Conservation (phyloP, 2,797 vertebrate species). For the Lacerta agilis region DNA sequence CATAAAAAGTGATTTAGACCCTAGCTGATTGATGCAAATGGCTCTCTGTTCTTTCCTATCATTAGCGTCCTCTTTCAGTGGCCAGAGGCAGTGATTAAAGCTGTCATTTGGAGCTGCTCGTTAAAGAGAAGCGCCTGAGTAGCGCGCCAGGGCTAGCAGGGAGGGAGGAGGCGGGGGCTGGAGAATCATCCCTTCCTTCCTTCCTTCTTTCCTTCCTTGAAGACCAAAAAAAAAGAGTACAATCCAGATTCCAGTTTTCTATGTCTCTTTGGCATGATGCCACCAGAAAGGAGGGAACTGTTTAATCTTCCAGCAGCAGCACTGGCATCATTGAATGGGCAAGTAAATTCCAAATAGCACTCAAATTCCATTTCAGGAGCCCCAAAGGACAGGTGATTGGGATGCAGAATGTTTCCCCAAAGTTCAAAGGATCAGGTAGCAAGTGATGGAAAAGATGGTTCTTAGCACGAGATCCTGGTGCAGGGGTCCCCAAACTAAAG, state of each 20-base stretch:
- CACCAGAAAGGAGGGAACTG: slow-evolving; percentile 47
- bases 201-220: slow-evolving; percentile 39
- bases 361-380: too few relatives aligned
- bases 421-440: too few relatives aligned
- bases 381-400: too few relatives aligned
- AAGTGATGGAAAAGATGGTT: too few relatives aligned
- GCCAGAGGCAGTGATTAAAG: slow-evolving; percentile 99
- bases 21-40: slow-evolving; percentile 99
- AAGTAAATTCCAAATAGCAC: neutral
- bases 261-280: slow-evolving; percentile 2
- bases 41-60: slow-evolving; percentile 98
- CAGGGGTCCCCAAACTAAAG: too few relatives aligned
- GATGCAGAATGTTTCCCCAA: too few relatives aligned
- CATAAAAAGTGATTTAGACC: slow-evolving; percentile 99
- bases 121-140: slow-evolving; percentile 90
- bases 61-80: slow-evolving; percentile 96
- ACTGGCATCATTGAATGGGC: neutral
- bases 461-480: too few relatives aligned
- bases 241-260: slow-evolving; percentile 60
- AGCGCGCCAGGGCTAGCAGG: slow-evolving; percentile 76
- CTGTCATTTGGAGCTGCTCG: slow-evolving; percentile 99
- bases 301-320: neutral
- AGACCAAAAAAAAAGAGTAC: neutral
- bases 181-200: neutral
- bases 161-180: slow-evolving; percentile 42